Evolutionary conservation across 2,888 invertebrate species (phyloP).

Genomic region (Dendrolimus pini): DNA sequence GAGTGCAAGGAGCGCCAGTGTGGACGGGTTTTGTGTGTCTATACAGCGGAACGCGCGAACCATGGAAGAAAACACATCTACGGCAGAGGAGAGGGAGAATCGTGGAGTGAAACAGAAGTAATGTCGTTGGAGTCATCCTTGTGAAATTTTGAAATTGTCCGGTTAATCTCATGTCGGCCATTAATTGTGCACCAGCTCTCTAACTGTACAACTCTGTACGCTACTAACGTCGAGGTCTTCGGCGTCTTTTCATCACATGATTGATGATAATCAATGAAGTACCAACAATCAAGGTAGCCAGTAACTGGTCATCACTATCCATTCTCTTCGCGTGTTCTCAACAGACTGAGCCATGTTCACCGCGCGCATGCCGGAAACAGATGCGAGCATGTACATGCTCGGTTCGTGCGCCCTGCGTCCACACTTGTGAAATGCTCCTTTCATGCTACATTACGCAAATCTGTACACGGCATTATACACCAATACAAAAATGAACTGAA

Average conservation of each 20-base stretch:
- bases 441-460: slow-evolving; percentile 1
- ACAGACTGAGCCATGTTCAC: background rate
- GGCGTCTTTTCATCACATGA: slow-evolving; percentile 11
- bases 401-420: slow-evolving; percentile 7
- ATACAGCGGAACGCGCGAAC: background rate
- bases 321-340: slow-evolving; percentile 2
- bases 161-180: slow-evolving; percentile 16
- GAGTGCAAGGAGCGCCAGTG: background rate
- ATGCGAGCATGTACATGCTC: background rate
- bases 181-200: slow-evolving; percentile 14
- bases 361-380: background rate
- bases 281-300: slow-evolving; percentile 11
- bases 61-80: background rate
- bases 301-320: slow-evolving; percentile 10
- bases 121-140: slow-evolving; percentile 9
- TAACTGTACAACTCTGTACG: slow-evolving; percentile 17
- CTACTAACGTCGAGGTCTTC: slow-evolving; percentile 17
- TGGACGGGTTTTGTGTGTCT: background rate
- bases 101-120: background rate
- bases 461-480: background rate
- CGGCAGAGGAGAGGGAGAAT: background rate
- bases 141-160: slow-evolving; percentile 13
- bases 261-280: slow-evolving; percentile 12
- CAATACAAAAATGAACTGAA: too few species aligned
- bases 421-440: slow-evolving; percentile 9